These are phyloP conservation scores for Habropoda laboriosa DNA, from an alignment of 1,140 invertebrate genomes.

Conservation along the genomic window DNA sequence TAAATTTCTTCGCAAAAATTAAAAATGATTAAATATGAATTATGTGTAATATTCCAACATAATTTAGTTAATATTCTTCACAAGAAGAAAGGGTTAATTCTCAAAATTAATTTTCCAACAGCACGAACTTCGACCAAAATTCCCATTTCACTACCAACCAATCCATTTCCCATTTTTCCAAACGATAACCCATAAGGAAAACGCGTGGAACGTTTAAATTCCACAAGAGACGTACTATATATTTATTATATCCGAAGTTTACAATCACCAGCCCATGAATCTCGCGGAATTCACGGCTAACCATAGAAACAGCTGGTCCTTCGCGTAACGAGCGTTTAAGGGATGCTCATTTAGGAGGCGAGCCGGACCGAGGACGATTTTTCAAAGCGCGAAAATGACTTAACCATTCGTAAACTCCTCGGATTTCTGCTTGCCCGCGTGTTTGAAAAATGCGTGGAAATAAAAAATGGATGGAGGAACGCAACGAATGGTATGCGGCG, in stretches of 20 bases:
- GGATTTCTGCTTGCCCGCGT: slow-evolving; percentile 30
- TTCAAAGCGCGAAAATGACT: slow-evolving; percentile 26
- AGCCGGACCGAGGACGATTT: slow-evolving; percentile 25
- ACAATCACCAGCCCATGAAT: background rate
- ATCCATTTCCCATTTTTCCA: too few species aligned
- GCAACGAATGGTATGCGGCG: slow-evolving; percentile 20
- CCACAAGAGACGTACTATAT: background rate
- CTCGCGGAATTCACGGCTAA: background rate
- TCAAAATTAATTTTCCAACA: too few species aligned
- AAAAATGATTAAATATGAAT: too few species aligned
- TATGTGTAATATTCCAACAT: too few species aligned
- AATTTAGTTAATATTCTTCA: too few species aligned
- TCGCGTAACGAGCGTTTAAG: slow-evolving; percentile 7
- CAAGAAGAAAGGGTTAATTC: too few species aligned
- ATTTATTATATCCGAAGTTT: background rate
- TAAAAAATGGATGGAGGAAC: slow-evolving; percentile 40
- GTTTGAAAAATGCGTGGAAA: slow-evolving; percentile 50
- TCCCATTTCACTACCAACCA: too few species aligned
- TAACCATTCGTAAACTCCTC: slow-evolving; percentile 50
- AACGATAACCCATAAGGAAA: background rate
- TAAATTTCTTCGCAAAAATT: too few species aligned
- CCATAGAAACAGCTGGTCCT: background rate
- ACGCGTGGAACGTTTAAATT: background rate
- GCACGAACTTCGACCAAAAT: too few species aligned
- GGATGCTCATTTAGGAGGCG: background rate